Base-by-base conservation (phyloP, 2,888 invertebrate genomes). In the Phaedon cochleariae region DNA sequence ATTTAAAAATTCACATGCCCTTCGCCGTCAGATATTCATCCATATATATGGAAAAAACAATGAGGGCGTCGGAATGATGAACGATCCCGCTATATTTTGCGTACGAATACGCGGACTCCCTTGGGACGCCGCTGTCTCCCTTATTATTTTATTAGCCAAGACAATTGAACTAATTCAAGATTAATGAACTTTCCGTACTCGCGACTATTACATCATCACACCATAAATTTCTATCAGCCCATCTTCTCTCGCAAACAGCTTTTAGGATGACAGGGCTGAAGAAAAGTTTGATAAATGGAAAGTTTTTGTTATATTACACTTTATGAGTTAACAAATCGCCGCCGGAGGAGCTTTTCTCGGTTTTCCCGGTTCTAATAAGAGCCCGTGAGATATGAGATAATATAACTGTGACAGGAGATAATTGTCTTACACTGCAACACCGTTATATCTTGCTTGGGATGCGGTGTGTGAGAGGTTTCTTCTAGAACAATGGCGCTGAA, bases 281-380 rank as follows among this genome's bases (percentile, higher is more conserved):
- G 64, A 52, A 68, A 62, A 69, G 59, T 69, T 69, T 64, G 65
- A 69, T 69, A 69, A 66, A 69, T 66, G 68, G 63, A 59, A 63
- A 61, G 61, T 62, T 65, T 69, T 64, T 65, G 64, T 65, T 64
- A 66, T 64, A 59, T 64, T 63, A 49, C 49, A 59, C 58, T 63
- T 61, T 55, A 64, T 46, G 61, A 65, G 63, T 64, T 65, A 62
- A 68, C 68, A 64, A 65, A 69, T 69, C 68, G 68, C 64, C 59
- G 62, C 61, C 62, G 58, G 41, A 61, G 59, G 59, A 62, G 52
- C 54, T 61, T 65, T 59, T 64, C 49, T 48, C 61, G 64, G 65
- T 68, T 65, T 66, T 59, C 65, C 62, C 57, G 57, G 51, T 61
- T 65, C 61, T 65, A 61, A 65, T 65, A 65, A 65, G 34, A 54